Percentiles rank a stretch among this genome's conserved stretches.
Evolutionary conservation across 2,888 invertebrate species (phyloP).

Genomic region (Iselma pallidipennis): DNA sequence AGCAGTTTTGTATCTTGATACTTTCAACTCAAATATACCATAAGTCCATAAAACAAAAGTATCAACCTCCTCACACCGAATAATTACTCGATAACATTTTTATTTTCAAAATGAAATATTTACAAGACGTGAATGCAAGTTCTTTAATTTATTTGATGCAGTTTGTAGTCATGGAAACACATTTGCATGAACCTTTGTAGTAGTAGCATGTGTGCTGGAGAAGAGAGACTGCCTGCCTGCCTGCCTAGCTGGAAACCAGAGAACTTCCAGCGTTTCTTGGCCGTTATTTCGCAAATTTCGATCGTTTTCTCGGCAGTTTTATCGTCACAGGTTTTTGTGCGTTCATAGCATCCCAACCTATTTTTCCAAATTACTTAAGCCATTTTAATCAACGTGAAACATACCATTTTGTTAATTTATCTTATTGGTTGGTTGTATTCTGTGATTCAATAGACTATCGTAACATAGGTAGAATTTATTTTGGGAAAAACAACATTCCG

Average conservation of each 20-base stretch:
- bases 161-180: slow-evolving; percentile 51
- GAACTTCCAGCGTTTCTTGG: slow-evolving; percentile 41
- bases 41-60: background rate
- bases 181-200: slow-evolving; percentile 48
- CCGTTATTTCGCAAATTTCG: slow-evolving; percentile 42
- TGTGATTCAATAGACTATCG: background rate
- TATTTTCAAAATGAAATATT: slow-evolving; percentile 49
- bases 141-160: slow-evolving; percentile 50
- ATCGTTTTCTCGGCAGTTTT: slow-evolving; percentile 11
- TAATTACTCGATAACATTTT: slow-evolving; percentile 44
- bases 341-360: no score
- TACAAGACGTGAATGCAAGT: slow-evolving; percentile 44
- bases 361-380: no score
- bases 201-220: slow-evolving; percentile 34
- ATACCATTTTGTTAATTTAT: background rate
- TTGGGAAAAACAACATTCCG: background rate
- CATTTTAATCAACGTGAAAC: background rate
- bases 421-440: no score
- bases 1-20: no score
- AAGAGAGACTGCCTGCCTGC: background rate
- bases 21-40: background rate
- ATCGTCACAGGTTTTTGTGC: no score
- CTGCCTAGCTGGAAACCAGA: slow-evolving; percentile 30
- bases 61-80: slow-evolving; percentile 6
- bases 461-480: background rate